Evolutionary conservation across 1,140 invertebrate species (phyloP), one percentile per base, ranked within the genome.

Genomic region (Drosophila persimilis): DNA sequence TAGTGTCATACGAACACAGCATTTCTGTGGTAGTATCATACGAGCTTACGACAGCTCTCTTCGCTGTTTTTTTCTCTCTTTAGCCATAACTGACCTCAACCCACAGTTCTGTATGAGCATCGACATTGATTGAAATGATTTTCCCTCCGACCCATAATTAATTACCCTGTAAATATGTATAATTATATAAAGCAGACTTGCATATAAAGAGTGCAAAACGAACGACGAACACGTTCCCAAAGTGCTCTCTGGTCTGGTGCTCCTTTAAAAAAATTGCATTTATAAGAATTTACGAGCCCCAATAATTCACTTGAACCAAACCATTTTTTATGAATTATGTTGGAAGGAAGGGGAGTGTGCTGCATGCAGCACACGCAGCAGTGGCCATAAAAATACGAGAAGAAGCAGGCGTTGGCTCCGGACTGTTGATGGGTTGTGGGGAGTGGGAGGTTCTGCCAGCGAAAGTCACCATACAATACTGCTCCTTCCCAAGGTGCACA

Each of bases 321-420:
- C 61, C 63, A 70, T 70, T 75, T 76, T 76, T 76, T 76, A 76
- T 76, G 56, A 76, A 76, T 76, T 76, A 76, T 76, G 71, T 67
- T 50, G 61, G 46, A 74, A 43, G 63, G 51, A 63, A 43, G 63
- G 51, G 57, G 71, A 66, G 59, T 62, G 73, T 48, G 29, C 17
- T 20, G 44, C 58, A 58, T 13, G 55, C 44, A 58, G 52, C 60
- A 62, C 54, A 58, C 58, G 45, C 44, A 47, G 57, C 54, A 75
- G 74, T 75, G 71, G 71, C 72, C 73, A 75, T 75, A 75, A 75
- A 74, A 65, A 54, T 55, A 73, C 61, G 55, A 73, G 63, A 63
- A 73, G 58, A 51, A 73, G 47, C 71, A 73, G 70, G 71, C 71
- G 69, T 73, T 73, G 71, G 70, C 67, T 62, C 41, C 51, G 4